Evolutionary conservation across 2,113 vertebrate species (phyloP), one percentile per base, ranked within the genome.

Genomic region (Ibidorhyncha struthersii): DNA sequence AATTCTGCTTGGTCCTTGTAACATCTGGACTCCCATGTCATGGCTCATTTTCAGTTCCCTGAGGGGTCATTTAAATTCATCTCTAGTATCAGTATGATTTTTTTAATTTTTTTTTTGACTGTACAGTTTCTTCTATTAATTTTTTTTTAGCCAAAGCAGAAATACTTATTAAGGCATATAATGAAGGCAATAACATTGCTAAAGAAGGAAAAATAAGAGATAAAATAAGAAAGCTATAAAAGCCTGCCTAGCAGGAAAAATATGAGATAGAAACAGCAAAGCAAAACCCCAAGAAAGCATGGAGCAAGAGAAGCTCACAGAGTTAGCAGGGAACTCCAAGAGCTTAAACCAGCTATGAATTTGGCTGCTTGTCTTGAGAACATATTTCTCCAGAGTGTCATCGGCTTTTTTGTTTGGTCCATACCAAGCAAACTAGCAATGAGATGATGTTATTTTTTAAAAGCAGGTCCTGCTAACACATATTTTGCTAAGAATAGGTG

Each of bases 401-500:
- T 0, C 34, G 40, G 22, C 23, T 86, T 78, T 82, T 96, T 78
- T 61, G 38, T 78, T 86, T 82, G 50, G 23, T 71, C 50, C 65
- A 5, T 3, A 82, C 38, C 69, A 93, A 83, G 21, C 80, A 82
- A 91, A 90, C 34, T 71, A 89, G 82, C 94, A 86, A 55, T 6
- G 65, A 81, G 72, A 43, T 78, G 63, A 90, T 90, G 96, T 86
- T 86, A 79, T 71, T 90, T 87, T 93, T 96, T 71, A 93, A 89
- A 93, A 78, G 69, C 30, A 84, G 79, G 40, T 41, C 86, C 69
- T 67, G 55, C 76, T 95, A 84, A 91, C 73, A 82, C 63, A 63
- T 94, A 86, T 82, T 92, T 93, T 95, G 32, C 97, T 95, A 97
- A 97, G 80, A 96, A 96, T 45, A 97, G 91, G 69, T 27, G 25